Percentiles rank a stretch among this genome's conserved stretches.
These are phyloP conservation scores for Neoarius graeffei DNA, from an alignment of 2,113 vertebrate genomes.

Conservation along the genomic window DNA sequence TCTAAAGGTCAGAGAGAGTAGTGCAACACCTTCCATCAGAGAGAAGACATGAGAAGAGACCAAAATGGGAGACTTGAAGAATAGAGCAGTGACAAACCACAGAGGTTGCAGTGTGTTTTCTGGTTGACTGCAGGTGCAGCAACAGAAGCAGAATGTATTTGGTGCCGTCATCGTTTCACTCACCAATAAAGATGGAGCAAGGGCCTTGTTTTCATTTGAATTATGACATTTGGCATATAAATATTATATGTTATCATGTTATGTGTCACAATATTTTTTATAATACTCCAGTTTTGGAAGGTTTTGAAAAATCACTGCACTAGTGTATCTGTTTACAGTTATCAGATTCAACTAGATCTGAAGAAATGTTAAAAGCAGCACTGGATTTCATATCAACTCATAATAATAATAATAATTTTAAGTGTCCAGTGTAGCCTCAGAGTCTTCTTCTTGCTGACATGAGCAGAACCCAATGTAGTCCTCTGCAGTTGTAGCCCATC, in stretches of 20 bases:
- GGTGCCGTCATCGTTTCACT: neutral
- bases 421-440: neutral
- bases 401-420: neutral
- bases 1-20: neutral
- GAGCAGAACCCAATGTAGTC: neutral
- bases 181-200: neutral
- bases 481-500: too few relatives aligned
- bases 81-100: slow-evolving; percentile 9
- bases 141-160: neutral
- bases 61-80: neutral
- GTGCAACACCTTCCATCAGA: neutral
- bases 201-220: neutral
- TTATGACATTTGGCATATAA: neutral
- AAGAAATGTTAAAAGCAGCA: neutral
- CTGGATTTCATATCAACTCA: neutral
- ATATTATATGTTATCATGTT: neutral
- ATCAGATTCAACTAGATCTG: neutral
- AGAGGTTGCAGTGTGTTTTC: neutral
- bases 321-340: neutral
- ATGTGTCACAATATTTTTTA: neutral
- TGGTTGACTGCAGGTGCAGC: neutral
- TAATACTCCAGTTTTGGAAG: neutral
- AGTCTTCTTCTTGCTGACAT: neutral
- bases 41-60: neutral
- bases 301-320: neutral